Evolutionary conservation across 2,888 invertebrate species (phyloP), one percentile per base, ranked within the genome.

Genomic region (Chloroclystis v-ata): DNA sequence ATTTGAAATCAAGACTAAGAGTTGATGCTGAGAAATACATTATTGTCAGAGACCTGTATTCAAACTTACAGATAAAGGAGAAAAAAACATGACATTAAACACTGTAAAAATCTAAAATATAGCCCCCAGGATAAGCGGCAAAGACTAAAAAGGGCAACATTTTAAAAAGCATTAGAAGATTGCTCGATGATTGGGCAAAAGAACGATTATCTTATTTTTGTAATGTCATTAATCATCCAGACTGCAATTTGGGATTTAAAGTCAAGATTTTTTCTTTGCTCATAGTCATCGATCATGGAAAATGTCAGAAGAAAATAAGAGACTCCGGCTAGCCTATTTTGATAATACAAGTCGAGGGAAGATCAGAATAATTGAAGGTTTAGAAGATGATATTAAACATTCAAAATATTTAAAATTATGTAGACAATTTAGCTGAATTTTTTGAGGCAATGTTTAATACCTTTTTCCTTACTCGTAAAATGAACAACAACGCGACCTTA

Each of bases 181-280:
- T 46, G 30, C 35, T 46, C 37, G 43, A 43, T 46, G 38, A 46
- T 50, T 43, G 50, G 43, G 41, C 38, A 43, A 20, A 40, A 33
- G 16, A 51, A 39, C 44, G 20, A 44, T 51, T 43, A 44, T 51
- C 40, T 51, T 46, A 46, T 49, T 49, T 49, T 43, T 43, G 50
- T 40, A 43, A 43, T 50, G 40, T 50, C 46, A 50, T 50, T 46
- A 50, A 50, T 50, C 50, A 50, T 46, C 14, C 46, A 39, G 43
- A 16, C 43, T 44, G 37, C 49, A 46, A 50, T 50, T 46, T 50
- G 42, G 35, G 43, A 46, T 47, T 50, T 46, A 38, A 35, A 45
- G 49, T 30, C 38, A 33, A 43, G 37, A 20, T 46, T 50, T 43
- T 50, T 46, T 38, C 26, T 25, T 37, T 37, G 24, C 16, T 40